Percentiles rank a stretch among this genome's conserved stretches.
Conservation (phyloP, 2,888 invertebrate genomes). For the Amphipoea oculea region DNA sequence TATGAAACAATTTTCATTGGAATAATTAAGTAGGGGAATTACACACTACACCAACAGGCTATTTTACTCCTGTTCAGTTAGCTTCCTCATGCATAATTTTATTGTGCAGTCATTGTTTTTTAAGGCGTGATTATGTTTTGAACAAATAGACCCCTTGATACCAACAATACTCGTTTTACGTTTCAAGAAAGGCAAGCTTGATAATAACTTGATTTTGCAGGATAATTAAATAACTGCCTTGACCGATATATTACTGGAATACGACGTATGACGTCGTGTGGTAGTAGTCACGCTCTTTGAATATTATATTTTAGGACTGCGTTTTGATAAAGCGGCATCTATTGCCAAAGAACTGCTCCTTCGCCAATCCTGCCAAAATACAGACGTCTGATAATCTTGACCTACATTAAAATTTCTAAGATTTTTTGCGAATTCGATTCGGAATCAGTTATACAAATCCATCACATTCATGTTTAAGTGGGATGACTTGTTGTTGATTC, state of each 20-base stretch:
- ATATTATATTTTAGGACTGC: neutral
- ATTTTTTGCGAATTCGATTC: conserved; percentile 10
- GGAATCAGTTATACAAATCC: conserved; percentile 8
- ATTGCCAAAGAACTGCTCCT: conserved; percentile 22
- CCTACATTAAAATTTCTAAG: conserved; percentile 18
- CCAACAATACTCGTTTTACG: neutral
- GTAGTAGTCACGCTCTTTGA: conserved; percentile 3
- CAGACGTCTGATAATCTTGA: conserved; percentile 8
- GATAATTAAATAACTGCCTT: conserved; percentile 8
- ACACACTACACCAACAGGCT: neutral
- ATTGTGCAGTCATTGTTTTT: conserved; percentile 13
- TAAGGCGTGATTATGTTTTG: conserved; percentile 4
- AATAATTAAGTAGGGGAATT: conserved; percentile 2
- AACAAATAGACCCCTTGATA: neutral
- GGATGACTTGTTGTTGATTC: conserved; percentile 25
- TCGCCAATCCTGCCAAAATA: neutral
- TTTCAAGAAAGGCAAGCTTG: neutral
- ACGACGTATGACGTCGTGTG: neutral
- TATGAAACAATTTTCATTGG: conserved; percentile 4
- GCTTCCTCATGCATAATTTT: conserved; percentile 10
- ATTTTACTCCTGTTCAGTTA: conserved; percentile 4
- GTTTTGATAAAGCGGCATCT: conserved; percentile 1
- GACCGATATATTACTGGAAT: conserved; percentile 24
- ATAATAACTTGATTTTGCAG: neutral
- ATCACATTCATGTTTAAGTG: conserved; percentile 33